These are phyloP conservation scores for Bombyx mandarina DNA, from an alignment of 1,140 invertebrate species.

Conservation along the genomic window DNA sequence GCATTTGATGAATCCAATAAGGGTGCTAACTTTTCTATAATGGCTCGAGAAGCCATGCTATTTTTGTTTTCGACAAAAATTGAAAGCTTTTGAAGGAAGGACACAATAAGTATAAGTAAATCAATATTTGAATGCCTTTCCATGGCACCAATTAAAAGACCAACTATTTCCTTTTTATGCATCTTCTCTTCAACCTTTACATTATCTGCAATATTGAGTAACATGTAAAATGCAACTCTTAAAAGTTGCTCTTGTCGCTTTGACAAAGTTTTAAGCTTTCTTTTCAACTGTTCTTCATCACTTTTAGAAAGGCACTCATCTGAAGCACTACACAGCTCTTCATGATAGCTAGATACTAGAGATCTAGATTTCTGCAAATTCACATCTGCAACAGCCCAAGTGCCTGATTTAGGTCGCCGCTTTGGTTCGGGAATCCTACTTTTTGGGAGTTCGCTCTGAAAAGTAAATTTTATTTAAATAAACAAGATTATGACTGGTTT, in stretches of 20 bases:
- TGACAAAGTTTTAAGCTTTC: slow-evolving; percentile 84
- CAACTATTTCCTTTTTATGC: slow-evolving; percentile 93
- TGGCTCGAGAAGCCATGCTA: slow-evolving; percentile 84
- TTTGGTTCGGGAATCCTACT: slow-evolving; percentile 78
- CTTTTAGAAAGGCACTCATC: slow-evolving; percentile 73
- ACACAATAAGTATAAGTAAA: slow-evolving; percentile 91
- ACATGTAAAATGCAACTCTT: slow-evolving; percentile 89
- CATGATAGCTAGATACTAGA: slow-evolving; percentile 76
- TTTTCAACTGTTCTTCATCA: slow-evolving; percentile 86
- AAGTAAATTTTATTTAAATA: background rate
- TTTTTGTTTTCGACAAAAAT: slow-evolving; percentile 96
- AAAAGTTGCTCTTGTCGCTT: slow-evolving; percentile 95
- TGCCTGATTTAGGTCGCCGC: slow-evolving; percentile 77
- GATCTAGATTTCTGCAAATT: slow-evolving; percentile 70
- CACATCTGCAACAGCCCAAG: slow-evolving; percentile 73
- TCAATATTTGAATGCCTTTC: slow-evolving; percentile 88
- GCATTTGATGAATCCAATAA: slow-evolving; percentile 80
- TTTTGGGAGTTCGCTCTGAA: slow-evolving; percentile 74
- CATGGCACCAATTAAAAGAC: slow-evolving; percentile 88
- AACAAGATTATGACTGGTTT: too few species aligned
- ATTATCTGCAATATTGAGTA: slow-evolving; percentile 97
- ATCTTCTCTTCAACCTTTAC: slow-evolving; percentile 97
- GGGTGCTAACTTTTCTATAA: slow-evolving; percentile 82
- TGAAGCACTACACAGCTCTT: slow-evolving; percentile 73
- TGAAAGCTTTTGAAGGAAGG: slow-evolving; percentile 95